phyloP scores from a whole-genome alignment of 2,113 vertebrate species.

The Paraplagusia blochii region DNA sequence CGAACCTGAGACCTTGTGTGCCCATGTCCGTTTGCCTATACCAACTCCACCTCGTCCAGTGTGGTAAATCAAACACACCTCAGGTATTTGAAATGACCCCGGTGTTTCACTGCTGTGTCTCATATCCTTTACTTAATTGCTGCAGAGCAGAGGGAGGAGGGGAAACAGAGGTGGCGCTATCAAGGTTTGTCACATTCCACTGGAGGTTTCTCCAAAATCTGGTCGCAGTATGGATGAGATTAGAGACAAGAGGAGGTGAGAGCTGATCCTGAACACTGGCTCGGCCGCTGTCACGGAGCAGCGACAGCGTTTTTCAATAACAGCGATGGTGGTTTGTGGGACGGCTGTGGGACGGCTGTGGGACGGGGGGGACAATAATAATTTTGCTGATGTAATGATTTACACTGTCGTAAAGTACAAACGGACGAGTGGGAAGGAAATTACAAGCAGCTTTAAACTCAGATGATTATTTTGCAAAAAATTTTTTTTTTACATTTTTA shows the following conservation, averaged over 20 bases:
- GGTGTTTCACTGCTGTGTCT: constrained; percentile 56
- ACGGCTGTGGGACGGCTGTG: constrained; percentile 9
- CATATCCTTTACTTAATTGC: constrained; percentile 63
- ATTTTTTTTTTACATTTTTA: no score
- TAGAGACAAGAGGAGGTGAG: constrained; percentile 60
- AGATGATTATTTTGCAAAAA: no score
- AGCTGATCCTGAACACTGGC: constrained; percentile 63
- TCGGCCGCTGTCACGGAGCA: constrained; percentile 35
- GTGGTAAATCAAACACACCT: constrained; percentile 60
- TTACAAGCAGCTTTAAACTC: no score
- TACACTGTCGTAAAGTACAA: no score
- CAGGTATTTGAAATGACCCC: constrained; percentile 48
- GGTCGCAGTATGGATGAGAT: constrained; percentile 52
- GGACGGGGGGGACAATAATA: neutral
- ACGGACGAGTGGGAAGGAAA: no score
- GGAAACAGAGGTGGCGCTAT: constrained; percentile 50
- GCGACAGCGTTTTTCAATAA: constrained; percentile 19
- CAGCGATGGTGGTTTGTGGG: constrained; percentile 38
- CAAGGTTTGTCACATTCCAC: constrained; percentile 65
- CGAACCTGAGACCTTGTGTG: no score
- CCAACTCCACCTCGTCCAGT: constrained; percentile 10
- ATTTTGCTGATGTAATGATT: neutral
- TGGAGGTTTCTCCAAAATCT: constrained; percentile 49
- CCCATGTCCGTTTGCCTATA: no score
- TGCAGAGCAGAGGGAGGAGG: constrained; percentile 8